These are phyloP conservation scores for Melanocharis versteri DNA, from an alignment of 2,113 vertebrate species.

Conservation along the genomic window DNA sequence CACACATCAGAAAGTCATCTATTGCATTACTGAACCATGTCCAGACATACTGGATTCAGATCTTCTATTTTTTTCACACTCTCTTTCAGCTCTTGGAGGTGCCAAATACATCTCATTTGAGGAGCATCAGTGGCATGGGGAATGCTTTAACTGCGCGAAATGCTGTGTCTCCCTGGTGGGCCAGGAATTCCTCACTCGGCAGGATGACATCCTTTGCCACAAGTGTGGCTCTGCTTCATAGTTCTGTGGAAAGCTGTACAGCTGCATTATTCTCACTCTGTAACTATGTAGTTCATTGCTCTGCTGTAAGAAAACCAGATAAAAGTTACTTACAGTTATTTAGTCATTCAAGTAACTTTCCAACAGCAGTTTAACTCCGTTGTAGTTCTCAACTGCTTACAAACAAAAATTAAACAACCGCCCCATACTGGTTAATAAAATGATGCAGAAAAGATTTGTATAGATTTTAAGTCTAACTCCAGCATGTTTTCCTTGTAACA, in stretches of 20 bases:
- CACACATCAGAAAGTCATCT: not conserved
- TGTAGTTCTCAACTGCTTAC: not conserved
- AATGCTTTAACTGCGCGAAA: slow-evolving; percentile 72
- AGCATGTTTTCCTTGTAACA: slow-evolving; percentile 46
- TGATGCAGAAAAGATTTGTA: not conserved
- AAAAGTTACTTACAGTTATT: not conserved
- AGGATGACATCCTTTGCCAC: slow-evolving; percentile 83
- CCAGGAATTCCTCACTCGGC: slow-evolving; percentile 81
- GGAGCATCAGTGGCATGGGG: slow-evolving; percentile 75
- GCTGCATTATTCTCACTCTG: not conserved
- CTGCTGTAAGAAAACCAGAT: not conserved
- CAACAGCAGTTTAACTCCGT: not conserved
- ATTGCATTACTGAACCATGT: not conserved
- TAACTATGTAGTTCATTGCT: not conserved
- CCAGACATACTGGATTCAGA: not conserved
- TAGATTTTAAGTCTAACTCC: not conserved
- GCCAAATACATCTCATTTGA: slow-evolving; percentile 79
- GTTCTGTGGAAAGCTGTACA: slow-evolving; percentile 3
- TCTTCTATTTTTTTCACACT: not conserved
- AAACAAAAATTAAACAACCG: not conserved
- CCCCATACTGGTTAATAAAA: not conserved
- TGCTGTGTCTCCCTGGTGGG: slow-evolving; percentile 64
- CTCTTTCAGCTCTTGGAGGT: slow-evolving; percentile 69
- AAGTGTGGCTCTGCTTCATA: slow-evolving; percentile 81
- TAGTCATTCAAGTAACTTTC: not conserved